Percentiles rank a stretch among this genome's conserved stretches.
These are phyloP conservation scores for Carassius gibelio DNA, from an alignment of 2,113 vertebrate genomes.

Conservation along the genomic window DNA sequence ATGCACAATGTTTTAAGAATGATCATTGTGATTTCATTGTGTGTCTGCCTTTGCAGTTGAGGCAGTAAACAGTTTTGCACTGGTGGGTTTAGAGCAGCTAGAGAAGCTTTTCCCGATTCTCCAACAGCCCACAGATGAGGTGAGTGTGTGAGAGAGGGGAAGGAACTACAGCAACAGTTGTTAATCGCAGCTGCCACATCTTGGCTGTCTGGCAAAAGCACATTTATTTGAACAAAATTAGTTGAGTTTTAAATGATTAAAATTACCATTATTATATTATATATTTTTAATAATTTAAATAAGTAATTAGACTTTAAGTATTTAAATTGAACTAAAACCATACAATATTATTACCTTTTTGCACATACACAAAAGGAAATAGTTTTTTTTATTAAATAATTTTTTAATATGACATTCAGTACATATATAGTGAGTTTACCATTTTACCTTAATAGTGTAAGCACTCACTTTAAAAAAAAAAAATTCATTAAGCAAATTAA, in stretches of 20 bases:
- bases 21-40: neutral
- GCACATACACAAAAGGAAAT: neutral
- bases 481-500: too few relatives aligned
- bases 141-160: constrained; percentile 40
- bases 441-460: neutral
- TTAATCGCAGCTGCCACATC: neutral
- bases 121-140: constrained; percentile 73
- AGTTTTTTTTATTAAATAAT: neutral
- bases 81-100: constrained; percentile 69
- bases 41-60: constrained; percentile 63
- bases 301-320: too few relatives aligned
- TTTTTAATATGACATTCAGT: neutral
- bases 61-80: constrained; percentile 65
- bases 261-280: neutral
- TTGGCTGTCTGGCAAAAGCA: neutral
- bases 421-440: neutral
- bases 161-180: neutral
- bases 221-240: too few relatives aligned
- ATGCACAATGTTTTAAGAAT: neutral
- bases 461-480: too few relatives aligned
- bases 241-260: neutral
- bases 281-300: too few relatives aligned
- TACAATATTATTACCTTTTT: neutral
- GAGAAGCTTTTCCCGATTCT: constrained; percentile 72
- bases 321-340: neutral